These are phyloP conservation scores for Phocides pigmalion DNA, from an alignment of 1,140 invertebrate species.

Conservation along the genomic window DNA sequence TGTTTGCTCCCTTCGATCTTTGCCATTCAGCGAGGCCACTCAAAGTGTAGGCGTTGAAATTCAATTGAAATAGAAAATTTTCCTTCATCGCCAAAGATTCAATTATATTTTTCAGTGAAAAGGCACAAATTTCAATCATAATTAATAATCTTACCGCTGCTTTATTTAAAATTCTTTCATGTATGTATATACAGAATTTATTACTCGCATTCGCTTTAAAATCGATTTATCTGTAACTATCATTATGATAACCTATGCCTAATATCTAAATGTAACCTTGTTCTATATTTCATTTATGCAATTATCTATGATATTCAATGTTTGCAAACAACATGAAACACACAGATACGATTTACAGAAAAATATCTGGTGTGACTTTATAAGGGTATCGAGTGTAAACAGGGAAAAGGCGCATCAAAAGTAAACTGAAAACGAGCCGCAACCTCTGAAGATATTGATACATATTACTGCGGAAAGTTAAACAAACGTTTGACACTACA, in stretches of 20 bases:
- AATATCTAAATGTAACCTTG: too few relatives aligned
- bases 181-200: too few relatives aligned
- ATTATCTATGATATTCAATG: too few relatives aligned
- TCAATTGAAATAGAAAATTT: slow-evolving; percentile 35
- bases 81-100: slow-evolving; percentile 31
- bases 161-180: too few relatives aligned
- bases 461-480: not conserved
- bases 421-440: not conserved
- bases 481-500: slow-evolving; percentile 10
- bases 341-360: not conserved
- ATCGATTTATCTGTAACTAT: too few relatives aligned
- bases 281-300: too few relatives aligned
- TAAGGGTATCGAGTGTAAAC: slow-evolving; percentile 11
- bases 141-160: too few relatives aligned
- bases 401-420: slow-evolving; percentile 9
- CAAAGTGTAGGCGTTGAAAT: slow-evolving; percentile 4
- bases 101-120: slow-evolving; percentile 39
- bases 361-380: slow-evolving; percentile 2
- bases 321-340: not conserved
- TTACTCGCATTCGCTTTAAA: too few relatives aligned
- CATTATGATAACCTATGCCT: too few relatives aligned
- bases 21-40: slow-evolving; percentile 24
- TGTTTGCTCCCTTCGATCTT: slow-evolving; percentile 32
- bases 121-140: slow-evolving; percentile 29
- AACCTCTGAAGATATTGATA: slow-evolving; percentile 3